Evolutionary conservation across 1,140 invertebrate genomes (phyloP), one percentile per base, ranked within the genome.

Genomic region (Hypsibius dujardini): DNA sequence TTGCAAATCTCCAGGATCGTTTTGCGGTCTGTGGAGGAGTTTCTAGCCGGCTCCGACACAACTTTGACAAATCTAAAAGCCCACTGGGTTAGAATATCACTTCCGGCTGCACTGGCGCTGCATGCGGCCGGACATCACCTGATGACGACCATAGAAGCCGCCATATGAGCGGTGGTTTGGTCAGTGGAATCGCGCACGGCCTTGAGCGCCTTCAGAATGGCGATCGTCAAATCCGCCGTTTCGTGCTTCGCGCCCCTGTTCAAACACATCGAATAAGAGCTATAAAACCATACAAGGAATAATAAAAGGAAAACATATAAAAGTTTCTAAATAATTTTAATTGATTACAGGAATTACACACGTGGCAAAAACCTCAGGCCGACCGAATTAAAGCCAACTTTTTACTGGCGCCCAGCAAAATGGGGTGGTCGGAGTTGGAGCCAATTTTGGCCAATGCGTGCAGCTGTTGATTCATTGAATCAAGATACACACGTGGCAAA

Each of bases 111-210:
- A 67, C 42, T 67, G 42, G 42, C 62, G 42, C 12, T 15, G 62
- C 62, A 12, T 42, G 42, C 42, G 12, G 7, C 50, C 3, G 62
- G 12, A 7, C 12, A 7, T 67, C 42, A 67, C 62, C 62, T 12
- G 42, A 67, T 67, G 42, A 67, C 42, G 12, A 42, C 62, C 62
- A 67, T 67, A 3, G 62, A 67, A 67, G 42, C 62, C 3, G 42
- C 42, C 62, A 42, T 3, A 7, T n/a, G 50, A 7, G 50, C 50
- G 50, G 7, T n/a, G 50, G 7, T n/a, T 56, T 56, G 7, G 50
- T 7, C 50, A n/a, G 7, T 12, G 7, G n/a, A 56, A 56, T 7
- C 50, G 50, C 50, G 50, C 50, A 67, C 12, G 42, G 3, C 62
- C 62, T 67, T 67, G 12, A 42, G 45, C 12, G 42, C 62, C 12